Conservation (phyloP, 2,797 vertebrate species). For the Cyclopterus lumpus region DNA sequence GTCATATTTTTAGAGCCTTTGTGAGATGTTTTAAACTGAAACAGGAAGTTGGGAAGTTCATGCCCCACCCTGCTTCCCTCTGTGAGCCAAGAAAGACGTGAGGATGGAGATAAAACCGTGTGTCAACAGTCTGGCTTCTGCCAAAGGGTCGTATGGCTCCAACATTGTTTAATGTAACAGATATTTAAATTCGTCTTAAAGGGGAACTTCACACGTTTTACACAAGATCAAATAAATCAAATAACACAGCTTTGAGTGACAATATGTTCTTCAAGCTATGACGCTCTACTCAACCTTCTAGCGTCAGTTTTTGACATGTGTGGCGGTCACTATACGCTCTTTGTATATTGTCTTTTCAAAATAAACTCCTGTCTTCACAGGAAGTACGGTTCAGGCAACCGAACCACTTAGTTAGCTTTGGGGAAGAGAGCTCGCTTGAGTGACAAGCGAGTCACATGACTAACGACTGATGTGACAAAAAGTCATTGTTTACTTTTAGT, state of each 20-base stretch:
- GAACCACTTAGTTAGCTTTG: background rate
- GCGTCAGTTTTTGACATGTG: background rate
- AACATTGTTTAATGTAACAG: constrained; percentile 45
- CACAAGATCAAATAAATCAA: background rate
- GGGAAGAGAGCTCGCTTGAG: too few relatives aligned
- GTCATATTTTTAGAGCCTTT: constrained; percentile 83
- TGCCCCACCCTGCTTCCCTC: constrained; percentile 67
- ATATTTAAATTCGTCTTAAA: constrained; percentile 36
- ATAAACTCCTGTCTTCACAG: background rate
- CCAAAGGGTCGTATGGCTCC: constrained; percentile 30
- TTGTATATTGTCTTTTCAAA: background rate
- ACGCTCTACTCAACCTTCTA: background rate
- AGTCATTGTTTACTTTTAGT: too few relatives aligned
- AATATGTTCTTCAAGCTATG: too few relatives aligned
- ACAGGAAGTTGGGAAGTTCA: constrained; percentile 81
- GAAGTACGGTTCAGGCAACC: background rate
- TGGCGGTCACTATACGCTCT: background rate
- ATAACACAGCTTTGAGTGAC: too few relatives aligned
- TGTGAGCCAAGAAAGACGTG: constrained; percentile 58
- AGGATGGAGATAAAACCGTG: constrained; percentile 62
- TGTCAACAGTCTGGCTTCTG: constrained; percentile 61
- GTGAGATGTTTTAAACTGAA: constrained; percentile 82
- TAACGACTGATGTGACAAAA: too few relatives aligned
- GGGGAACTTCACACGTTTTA: background rate
- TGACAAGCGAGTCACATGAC: too few relatives aligned